Evolutionary conservation across 2,797 vertebrate species (phyloP), one percentile per base, ranked within the genome.

Genomic region (Acanthurus leucopareius): DNA sequence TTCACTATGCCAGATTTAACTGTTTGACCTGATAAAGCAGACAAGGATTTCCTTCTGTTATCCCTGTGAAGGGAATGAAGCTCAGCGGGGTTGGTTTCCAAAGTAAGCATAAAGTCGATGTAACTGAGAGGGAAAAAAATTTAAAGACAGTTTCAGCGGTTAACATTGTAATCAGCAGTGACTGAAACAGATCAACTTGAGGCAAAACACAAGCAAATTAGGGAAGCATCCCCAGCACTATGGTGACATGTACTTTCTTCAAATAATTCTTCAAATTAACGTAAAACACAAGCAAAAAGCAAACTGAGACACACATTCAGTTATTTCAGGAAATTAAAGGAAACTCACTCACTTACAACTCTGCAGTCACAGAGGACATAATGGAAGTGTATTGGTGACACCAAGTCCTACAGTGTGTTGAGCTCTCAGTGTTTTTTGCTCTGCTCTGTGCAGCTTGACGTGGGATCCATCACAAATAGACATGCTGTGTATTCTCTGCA

Each of bases 1-100:
- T 65, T 54, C 49, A 28, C 17, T 35, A 45, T 51, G 7, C 13
- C 5, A 1, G 17, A 69, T 53, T 32, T 17, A 17, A 47, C n/a
- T 71, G 2, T 52, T 73, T 76, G 14, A 45, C 76, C 51, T 58
- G 38, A 44, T 40, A 28, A 54, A 64, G 16, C 10, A 69, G 7
- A 53, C 9, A 10, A 40, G 8, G 56, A 66, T 69, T 73, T 57
- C 11, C 8, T 1, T 61, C 4, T 67, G 11, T 77, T n/a, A 28
- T 45, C 8, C 40, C 5, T 63, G 61, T 32, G 40, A 19, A 59
- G 2, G 16, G 35, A 62, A 28, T 15, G 44, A 14, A 48, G 2
- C 10, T 69, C 48, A 22, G 32, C 20, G 8, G 19, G 13, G 19
- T 32, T 25, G 7, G 15, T 59, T n/a, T 32, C 47, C 1, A 72